Evolutionary conservation across 2,113 vertebrate species (phyloP).

Genomic region (Lophius piscatorius): DNA sequence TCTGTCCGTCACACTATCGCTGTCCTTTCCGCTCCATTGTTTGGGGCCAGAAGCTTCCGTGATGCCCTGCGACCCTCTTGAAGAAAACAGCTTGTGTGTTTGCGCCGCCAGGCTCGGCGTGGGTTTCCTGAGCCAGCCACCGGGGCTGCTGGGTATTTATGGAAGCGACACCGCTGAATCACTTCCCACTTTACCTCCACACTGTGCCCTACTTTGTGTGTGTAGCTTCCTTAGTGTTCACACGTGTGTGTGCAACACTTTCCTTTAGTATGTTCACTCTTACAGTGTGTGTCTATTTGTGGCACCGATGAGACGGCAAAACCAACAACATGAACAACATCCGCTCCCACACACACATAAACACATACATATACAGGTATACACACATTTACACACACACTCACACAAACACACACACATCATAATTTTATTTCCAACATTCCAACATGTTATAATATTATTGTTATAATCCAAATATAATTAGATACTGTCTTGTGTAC

Average conservation of each 20-base stretch:
- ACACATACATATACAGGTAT: not conserved
- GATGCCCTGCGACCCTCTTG: slow-evolving; percentile 69
- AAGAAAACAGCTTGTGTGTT: slow-evolving; percentile 72
- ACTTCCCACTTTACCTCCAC: slow-evolving; percentile 64
- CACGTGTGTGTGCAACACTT: slow-evolving; percentile 3
- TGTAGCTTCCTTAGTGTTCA: not conserved
- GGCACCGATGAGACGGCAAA: no score
- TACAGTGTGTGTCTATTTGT: slow-evolving; percentile 20
- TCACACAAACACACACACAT: not conserved
- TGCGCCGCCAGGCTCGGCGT: slow-evolving; percentile 26
- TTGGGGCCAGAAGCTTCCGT: slow-evolving; percentile 59
- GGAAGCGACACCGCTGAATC: slow-evolving; percentile 68
- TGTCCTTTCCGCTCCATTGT: slow-evolving; percentile 70
- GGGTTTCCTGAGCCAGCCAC: slow-evolving; percentile 59
- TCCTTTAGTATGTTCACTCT: not conserved
- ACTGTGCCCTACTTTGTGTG: slow-evolving; percentile 10
- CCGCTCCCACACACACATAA: slow-evolving; percentile 28
- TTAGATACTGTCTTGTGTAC: no score
- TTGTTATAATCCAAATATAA: no score
- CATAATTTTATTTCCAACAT: no score
- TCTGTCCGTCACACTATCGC: slow-evolving; percentile 53
- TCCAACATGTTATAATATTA: no score
- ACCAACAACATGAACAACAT: slow-evolving; percentile 63
- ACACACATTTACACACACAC: slow-evolving; percentile 4
- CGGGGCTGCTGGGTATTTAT: slow-evolving; percentile 74